Evolutionary conservation across 1,140 invertebrate genomes (phyloP), one percentile per base, ranked within the genome.

Genomic region (Maconellicoccus hirsutus): DNA sequence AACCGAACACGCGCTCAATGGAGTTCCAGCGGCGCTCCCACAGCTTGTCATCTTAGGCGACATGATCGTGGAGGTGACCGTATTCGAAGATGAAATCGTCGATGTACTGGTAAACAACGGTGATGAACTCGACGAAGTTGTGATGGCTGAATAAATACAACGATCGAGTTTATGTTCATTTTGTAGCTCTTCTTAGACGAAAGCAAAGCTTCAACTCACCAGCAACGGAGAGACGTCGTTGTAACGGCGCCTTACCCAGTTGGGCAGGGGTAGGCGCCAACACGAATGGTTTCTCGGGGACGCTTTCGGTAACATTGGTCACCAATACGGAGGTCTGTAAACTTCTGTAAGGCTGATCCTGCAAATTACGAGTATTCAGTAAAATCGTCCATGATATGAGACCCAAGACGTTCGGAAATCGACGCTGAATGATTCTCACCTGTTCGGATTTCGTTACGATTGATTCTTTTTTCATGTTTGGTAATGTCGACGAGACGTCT

Each of bases 251-350:
- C 75, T 88, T 86, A 63, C 93, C 93, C 73, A 95, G 82, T 79
- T 96, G 93, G 7, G 93, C 94, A 1, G 94, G 94, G 1, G 94
- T 96, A 0, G 94, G 94, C 16, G 92, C 93, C 63, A 96, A 80
- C 73, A 93, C 88, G 80, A 96, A 95, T 70, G 83, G 80, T 75
- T 81, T 80, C 71, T 80, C 77, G 73, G 81, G 80, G 71, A 82
- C 84, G 22, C 12, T 70, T 59, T 73, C 59, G 61, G 59, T 14
- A 14, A n/a, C 21, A 39, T 38, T 72, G 27, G 4, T 70, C 69
- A 66, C 61, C 61, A 66, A 66, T 3, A 66, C 61, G 10, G 61
- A 66, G 10, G 61, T 66, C 16, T 66, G 61, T 16, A 66, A 23
- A 16, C 61, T 23, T 66, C 61, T 66, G 25, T 26, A 23, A 10